Base-by-base conservation (phyloP, 2,888 invertebrate genomes). In the Encarsia formosa region DNA sequence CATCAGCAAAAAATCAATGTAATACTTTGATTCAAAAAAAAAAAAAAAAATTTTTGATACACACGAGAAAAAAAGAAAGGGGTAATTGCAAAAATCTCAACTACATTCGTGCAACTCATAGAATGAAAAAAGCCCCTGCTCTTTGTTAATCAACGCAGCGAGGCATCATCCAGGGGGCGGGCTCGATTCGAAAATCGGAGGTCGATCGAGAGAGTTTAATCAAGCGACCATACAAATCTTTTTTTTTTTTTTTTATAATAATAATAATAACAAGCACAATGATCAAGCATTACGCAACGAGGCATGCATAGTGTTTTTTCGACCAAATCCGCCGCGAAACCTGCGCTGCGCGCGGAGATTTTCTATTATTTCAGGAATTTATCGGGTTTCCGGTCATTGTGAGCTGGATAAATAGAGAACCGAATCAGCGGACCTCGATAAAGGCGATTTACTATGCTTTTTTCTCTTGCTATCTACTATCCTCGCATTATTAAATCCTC, bases 301-400 rank as follows among this genome's bases (percentile, higher is more conserved):
- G 45, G 56, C 62, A 46, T 57, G 59, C 50, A 59, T 53, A 59
- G 60, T 59, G 62, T 61, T 61, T 50, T 39, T n/a, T n/a, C n/a
- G n/a, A n/a, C n/a, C n/a, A n/a, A n/a, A n/a, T n/a, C n/a, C n/a
- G n/a, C n/a, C n/a, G n/a, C n/a, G n/a, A n/a, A n/a, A n/a, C 59
- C 50, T 54, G 60, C 32, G 32, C 15, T 26, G 19, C 18, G 18
- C n/a, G 15, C 37, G 6, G 8, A 22, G 39, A 8, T 32, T 32
- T 32, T 32, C 32, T 13, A n/a, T n/a, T n/a, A n/a, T n/a, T n/a
- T n/a, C n/a, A n/a, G 8, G 65, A 64, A 64, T 64, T 67, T 65
- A 52, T 63, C 37, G 42, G 66, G 66, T 65, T 70, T 68, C 68
- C 59, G 59, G 57, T 61, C 62, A 63, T 65, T 62, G 61, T 61